Percentiles rank a stretch among this genome's conserved stretches.
Evolutionary conservation across 2,797 vertebrate genomes (phyloP).

Genomic region (Onychomys leucogaster): DNA sequence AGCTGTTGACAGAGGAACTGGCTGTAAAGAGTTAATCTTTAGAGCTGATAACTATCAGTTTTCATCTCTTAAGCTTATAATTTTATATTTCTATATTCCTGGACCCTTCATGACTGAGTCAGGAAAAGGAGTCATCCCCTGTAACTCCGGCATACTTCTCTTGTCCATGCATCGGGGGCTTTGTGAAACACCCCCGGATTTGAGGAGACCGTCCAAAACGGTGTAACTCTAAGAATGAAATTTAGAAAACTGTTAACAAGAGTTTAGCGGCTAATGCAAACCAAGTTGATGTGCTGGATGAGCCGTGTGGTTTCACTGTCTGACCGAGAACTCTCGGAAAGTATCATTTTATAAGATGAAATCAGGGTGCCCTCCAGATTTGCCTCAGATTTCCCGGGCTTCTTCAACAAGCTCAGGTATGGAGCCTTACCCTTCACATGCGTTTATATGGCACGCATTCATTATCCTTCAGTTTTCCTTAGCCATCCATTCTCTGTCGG

Average conservation of each 20-base stretch:
- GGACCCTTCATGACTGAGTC: neutral
- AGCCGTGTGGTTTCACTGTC: neutral
- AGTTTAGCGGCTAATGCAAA: constrained; percentile 15
- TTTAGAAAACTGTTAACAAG: constrained; percentile 25
- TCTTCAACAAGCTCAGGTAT: neutral
- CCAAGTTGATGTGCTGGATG: neutral
- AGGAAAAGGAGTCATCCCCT: neutral
- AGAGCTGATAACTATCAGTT: no score
- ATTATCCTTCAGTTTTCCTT: neutral
- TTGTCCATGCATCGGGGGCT: neutral
- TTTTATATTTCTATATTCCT: no score
- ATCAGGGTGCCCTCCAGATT: neutral
- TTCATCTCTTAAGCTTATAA: no score
- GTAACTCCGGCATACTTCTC: neutral
- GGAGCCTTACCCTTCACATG: neutral
- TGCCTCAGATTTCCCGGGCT: neutral
- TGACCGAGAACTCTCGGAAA: neutral
- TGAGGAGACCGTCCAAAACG: constrained; percentile 13
- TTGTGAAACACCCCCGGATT: neutral
- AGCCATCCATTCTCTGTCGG: neutral
- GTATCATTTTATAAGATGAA: constrained; percentile 2
- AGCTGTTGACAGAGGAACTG: no score
- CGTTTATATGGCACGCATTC: neutral
- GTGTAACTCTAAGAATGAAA: neutral
- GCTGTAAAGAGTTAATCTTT: no score